Percentiles rank a stretch among this genome's conserved stretches.
phyloP scores from a whole-genome alignment of 2,797 vertebrate species.

The Takifugu ocellatus region DNA sequence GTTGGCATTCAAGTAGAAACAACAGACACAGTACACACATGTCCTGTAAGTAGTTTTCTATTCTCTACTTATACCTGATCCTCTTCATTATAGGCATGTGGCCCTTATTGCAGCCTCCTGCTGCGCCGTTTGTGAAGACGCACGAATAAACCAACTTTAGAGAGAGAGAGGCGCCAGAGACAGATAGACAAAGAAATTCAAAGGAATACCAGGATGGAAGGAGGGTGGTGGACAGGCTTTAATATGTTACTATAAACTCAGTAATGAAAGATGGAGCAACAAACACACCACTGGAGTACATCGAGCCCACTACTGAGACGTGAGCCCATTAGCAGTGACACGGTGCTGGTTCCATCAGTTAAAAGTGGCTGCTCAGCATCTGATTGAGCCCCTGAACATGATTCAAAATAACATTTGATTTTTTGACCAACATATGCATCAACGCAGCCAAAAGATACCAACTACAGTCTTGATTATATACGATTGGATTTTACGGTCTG shows the following conservation, averaged over 20 bases:
- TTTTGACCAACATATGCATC: no score
- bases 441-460: not conserved
- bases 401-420: no score
- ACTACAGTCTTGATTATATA: not conserved
- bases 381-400: slow-evolving; percentile 17
- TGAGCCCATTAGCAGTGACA: slow-evolving; percentile 28
- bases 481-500: not conserved
- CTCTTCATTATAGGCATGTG: slow-evolving; percentile 16
- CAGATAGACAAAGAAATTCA: slow-evolving; percentile 7
- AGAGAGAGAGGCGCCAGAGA: slow-evolving; percentile 6
- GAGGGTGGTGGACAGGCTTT: not conserved
- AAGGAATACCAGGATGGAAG: not conserved
- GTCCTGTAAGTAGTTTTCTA: no score
- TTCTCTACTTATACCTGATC: no score
- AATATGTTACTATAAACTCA: slow-evolving; percentile 2
- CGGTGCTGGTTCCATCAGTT: slow-evolving; percentile 34
- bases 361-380: slow-evolving; percentile 32
- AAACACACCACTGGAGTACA: slow-evolving; percentile 3
- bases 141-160: no score
- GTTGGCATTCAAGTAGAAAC: no score
- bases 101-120: slow-evolving; percentile 25
- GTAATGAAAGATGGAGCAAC: slow-evolving; percentile 12
- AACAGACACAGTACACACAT: no score
- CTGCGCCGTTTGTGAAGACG: not conserved
- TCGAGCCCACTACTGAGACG: slow-evolving; percentile 29